A percentile compares a stretch with the other conserved stretches of the same genome.
Evolutionary conservation across 2,113 vertebrate genomes (phyloP).

Genomic region (Holacanthus passer): DNA sequence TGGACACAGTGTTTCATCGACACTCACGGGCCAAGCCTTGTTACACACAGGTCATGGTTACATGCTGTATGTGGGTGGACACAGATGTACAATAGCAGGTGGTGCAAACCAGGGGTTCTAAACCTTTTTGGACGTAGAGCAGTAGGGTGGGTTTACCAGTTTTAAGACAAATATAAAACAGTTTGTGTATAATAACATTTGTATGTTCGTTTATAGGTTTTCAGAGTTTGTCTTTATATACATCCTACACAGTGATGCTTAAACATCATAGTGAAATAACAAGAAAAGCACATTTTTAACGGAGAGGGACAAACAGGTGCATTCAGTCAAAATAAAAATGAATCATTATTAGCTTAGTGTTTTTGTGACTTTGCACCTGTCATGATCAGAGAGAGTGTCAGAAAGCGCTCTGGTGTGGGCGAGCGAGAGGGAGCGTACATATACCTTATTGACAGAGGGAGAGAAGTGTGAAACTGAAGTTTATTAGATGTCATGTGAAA

Average conservation of each 20-base stretch:
- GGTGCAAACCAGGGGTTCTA: not conserved
- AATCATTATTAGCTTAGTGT: too few relatives aligned
- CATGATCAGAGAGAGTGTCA: not conserved
- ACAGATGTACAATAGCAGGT: not conserved
- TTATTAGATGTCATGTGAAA: slow-evolving; percentile 6
- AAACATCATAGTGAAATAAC: not conserved
- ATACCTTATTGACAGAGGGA: not conserved
- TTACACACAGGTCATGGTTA: slow-evolving; percentile 22
- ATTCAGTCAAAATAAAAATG: not conserved
- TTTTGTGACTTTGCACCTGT: not conserved
- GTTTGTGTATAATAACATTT: not conserved
- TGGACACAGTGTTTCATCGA: slow-evolving; percentile 51
- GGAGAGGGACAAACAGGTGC: not conserved
- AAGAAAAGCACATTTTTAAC: not conserved
- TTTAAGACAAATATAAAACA: not conserved
- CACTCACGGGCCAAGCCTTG: slow-evolving; percentile 16
- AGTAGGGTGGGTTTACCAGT: too few relatives aligned
- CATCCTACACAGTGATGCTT: not conserved
- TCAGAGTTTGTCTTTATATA: not conserved
- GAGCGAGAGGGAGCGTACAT: not conserved
- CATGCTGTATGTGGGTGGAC: not conserved
- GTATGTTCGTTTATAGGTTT: too few relatives aligned
- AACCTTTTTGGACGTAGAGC: not conserved
- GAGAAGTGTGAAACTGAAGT: not conserved
- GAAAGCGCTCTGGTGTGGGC: not conserved